Conservation (phyloP, 2,888 invertebrate species). For the Apantesis nais region DNA sequence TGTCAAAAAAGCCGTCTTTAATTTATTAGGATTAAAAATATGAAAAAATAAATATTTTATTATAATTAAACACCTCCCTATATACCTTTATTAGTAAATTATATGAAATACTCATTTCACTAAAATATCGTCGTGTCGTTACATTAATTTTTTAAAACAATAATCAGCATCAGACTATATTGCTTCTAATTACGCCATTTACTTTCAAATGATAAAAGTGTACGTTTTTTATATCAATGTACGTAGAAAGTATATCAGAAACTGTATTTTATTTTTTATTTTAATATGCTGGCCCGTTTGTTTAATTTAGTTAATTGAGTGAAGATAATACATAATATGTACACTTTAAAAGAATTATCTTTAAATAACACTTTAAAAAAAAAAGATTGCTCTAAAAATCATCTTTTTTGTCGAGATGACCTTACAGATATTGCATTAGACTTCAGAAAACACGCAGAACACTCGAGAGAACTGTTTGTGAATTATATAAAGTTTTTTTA, state of each 20-base stretch:
- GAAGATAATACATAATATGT: neutral
- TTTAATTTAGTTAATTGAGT: neutral
- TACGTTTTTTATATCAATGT: conserved; percentile 1
- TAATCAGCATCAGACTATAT: neutral
- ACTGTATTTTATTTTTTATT: neutral
- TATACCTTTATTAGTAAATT: neutral
- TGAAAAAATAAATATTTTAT: neutral
- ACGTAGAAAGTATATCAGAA: conserved; percentile 6
- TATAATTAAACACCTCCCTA: neutral
- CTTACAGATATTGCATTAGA: neutral
- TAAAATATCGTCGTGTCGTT: neutral
- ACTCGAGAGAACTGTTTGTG: neutral
- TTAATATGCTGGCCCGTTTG: neutral
- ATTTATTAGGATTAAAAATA: neutral
- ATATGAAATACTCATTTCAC: neutral
- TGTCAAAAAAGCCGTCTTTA: neutral
- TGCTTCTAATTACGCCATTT: neutral
- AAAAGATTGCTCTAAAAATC: neutral
- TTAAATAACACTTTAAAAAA: neutral
- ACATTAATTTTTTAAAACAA: neutral
- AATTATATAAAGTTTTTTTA: neutral
- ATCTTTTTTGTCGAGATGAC: neutral
- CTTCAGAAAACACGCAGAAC: neutral
- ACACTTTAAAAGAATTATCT: neutral
- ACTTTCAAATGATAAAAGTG: neutral